Evolutionary conservation across 2,113 vertebrate genomes (phyloP).

Genomic region (Salvator merianae): DNA sequence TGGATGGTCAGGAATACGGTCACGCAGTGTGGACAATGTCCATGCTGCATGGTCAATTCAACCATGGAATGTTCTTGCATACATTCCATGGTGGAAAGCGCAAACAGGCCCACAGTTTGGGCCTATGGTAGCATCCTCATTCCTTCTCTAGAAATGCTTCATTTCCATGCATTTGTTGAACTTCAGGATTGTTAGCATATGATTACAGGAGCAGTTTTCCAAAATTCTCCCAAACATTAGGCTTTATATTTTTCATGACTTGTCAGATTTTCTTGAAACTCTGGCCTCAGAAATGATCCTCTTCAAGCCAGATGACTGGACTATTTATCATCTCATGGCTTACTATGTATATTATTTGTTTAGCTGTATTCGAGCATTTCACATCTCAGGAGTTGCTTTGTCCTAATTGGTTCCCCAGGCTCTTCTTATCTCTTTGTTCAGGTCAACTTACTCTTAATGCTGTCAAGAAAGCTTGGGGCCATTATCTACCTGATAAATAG

Average conservation of each 20-base stretch:
- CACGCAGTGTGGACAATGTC: too few species aligned
- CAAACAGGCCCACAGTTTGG: background rate
- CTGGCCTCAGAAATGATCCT: slow-evolving; percentile 7
- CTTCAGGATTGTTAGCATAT: background rate
- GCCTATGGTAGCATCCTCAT: too few species aligned
- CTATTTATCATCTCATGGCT: slow-evolving; percentile 38
- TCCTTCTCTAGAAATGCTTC: background rate
- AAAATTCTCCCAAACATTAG: background rate
- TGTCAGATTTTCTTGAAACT: slow-evolving; percentile 41
- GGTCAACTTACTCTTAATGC: slow-evolving; percentile 44
- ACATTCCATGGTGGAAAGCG: too few species aligned
- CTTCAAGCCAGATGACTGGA: slow-evolving; percentile 18
- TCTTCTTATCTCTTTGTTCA: slow-evolving; percentile 52
- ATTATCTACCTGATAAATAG: slow-evolving; percentile 73
- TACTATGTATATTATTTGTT: slow-evolving; percentile 63
- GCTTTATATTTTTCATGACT: background rate
- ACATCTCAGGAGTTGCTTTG: slow-evolving; percentile 67
- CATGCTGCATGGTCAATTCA: too few species aligned
- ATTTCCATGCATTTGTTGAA: background rate
- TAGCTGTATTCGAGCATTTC: slow-evolving; percentile 56
- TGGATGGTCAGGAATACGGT: too few species aligned
- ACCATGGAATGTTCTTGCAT: too few species aligned
- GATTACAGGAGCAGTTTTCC: background rate
- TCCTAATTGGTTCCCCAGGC: slow-evolving; percentile 77
- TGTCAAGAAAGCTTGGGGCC: slow-evolving; percentile 66